Conservation (phyloP, 1,140 invertebrate species). For the Drosophila neocordata region DNA sequence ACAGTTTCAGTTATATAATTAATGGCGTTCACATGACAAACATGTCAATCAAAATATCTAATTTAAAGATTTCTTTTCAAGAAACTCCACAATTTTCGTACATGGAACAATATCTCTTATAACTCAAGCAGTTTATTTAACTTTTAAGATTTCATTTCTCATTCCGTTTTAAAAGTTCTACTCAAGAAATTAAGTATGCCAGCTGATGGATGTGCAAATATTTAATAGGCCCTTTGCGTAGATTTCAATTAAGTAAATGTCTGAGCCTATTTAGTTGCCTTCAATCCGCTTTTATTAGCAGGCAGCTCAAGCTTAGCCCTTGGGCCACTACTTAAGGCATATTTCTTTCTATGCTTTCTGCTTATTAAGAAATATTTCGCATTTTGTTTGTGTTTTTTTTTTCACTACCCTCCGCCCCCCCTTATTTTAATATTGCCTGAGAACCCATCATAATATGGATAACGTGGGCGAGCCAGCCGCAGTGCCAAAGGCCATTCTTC, state of each 20-base stretch:
- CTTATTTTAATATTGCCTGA: slow-evolving; percentile 76
- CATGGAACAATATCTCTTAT: neutral
- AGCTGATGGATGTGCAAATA: slow-evolving; percentile 56
- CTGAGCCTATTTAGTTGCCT: slow-evolving; percentile 63
- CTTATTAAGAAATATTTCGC: slow-evolving; percentile 64
- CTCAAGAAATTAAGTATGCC: slow-evolving; percentile 43
- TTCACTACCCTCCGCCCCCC: slow-evolving; percentile 28
- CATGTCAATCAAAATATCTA: too few species aligned
- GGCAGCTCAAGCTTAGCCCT: slow-evolving; percentile 16
- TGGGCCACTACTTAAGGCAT: slow-evolving; percentile 16
- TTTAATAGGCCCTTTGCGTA: slow-evolving; percentile 55
- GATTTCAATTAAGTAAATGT: slow-evolving; percentile 78
- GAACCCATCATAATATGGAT: slow-evolving; percentile 70
- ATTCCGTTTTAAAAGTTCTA: neutral
- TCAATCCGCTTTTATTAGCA: slow-evolving; percentile 64
- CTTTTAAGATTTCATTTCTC: neutral
- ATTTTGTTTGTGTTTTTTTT: slow-evolving; percentile 35
- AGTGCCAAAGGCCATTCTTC: slow-evolving; percentile 69
- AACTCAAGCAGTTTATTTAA: neutral
- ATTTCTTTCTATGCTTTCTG: slow-evolving; percentile 40
- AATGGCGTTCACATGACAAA: too few species aligned
- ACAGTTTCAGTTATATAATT: too few species aligned
- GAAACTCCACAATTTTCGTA: neutral
- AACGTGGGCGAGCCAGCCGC: slow-evolving; percentile 22
- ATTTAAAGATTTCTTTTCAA: too few species aligned